Percentiles rank a stretch among this genome's conserved stretches.
Conservation (phyloP, 2,888 invertebrate genomes). For the Leistus spinibarbis region DNA sequence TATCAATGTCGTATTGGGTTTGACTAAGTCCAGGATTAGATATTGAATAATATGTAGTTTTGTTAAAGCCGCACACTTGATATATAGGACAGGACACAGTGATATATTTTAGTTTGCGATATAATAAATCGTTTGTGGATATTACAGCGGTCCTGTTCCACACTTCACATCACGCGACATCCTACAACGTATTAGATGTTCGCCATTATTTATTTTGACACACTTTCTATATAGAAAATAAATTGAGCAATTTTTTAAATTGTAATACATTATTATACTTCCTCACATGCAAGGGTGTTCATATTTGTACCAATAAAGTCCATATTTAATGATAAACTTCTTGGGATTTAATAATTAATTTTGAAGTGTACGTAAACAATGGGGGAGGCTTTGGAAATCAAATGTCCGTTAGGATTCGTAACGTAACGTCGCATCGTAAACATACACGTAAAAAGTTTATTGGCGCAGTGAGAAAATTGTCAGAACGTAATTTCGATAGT, state of each 20-base stretch:
- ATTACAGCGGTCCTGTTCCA: constrained; percentile 2
- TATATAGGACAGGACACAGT: background rate
- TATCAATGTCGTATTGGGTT: background rate
- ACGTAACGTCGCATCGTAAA: background rate
- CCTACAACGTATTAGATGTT: background rate
- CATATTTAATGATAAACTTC: background rate
- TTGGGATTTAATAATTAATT: background rate
- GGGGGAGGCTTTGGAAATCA: background rate
- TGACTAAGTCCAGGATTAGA: background rate
- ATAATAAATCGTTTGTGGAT: constrained; percentile 11
- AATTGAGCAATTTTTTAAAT: too few relatives aligned
- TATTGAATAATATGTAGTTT: background rate
- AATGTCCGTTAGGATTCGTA: background rate
- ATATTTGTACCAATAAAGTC: too few relatives aligned
- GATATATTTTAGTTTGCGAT: constrained; percentile 10
- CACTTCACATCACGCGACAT: constrained; percentile 1
- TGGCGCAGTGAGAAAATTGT: background rate
- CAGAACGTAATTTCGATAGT: background rate
- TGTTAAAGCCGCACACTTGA: background rate
- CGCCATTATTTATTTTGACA: constrained; percentile 5
- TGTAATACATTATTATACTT: too few relatives aligned
- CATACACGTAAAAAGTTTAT: background rate
- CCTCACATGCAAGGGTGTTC: too few relatives aligned
- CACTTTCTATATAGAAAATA: background rate
- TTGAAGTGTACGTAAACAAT: background rate